A percentile compares a stretch with the other conserved stretches of the same genome.
Conservation (phyloP, 2,888 invertebrate genomes). For the Heliothis peltigera region DNA sequence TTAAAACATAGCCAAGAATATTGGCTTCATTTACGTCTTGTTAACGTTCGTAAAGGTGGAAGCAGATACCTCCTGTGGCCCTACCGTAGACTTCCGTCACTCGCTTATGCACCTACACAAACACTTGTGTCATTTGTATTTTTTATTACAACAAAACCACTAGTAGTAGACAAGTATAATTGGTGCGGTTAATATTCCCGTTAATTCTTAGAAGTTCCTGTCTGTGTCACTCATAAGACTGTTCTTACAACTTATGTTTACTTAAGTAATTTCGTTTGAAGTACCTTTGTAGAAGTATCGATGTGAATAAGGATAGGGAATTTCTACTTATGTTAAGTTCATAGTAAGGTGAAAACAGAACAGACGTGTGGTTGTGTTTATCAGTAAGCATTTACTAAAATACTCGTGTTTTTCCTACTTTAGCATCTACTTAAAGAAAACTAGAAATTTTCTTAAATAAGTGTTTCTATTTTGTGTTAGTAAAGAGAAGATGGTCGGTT, state of each 20-base stretch:
- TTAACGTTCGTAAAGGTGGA: too few species aligned
- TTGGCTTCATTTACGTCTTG: too few species aligned
- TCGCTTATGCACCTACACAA: slow-evolving; percentile 16
- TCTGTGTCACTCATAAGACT: slow-evolving; percentile 31
- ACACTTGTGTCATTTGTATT: slow-evolving; percentile 9
- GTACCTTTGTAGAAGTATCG: not conserved
- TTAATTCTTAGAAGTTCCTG: slow-evolving; percentile 40
- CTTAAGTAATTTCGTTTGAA: not conserved
- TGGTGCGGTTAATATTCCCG: slow-evolving; percentile 54
- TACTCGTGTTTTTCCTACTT: not conserved
- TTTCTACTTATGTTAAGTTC: too few species aligned
- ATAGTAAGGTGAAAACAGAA: too few species aligned
- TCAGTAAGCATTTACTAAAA: not conserved
- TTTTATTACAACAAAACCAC: slow-evolving; percentile 45
- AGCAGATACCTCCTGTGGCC: too few species aligned
- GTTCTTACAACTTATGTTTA: slow-evolving; percentile 12
- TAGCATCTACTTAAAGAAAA: not conserved
- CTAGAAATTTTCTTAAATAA: not conserved
- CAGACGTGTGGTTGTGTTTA: not conserved
- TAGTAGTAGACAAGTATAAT: slow-evolving; percentile 25
- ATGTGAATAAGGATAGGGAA: not conserved
- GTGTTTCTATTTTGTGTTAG: too few species aligned
- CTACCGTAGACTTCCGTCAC: not conserved
- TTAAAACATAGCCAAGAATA: too few species aligned
- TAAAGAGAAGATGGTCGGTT: too few species aligned